Evolutionary conservation across 2,888 invertebrate species (phyloP).

Genomic region (Bruchidius siliquastri): DNA sequence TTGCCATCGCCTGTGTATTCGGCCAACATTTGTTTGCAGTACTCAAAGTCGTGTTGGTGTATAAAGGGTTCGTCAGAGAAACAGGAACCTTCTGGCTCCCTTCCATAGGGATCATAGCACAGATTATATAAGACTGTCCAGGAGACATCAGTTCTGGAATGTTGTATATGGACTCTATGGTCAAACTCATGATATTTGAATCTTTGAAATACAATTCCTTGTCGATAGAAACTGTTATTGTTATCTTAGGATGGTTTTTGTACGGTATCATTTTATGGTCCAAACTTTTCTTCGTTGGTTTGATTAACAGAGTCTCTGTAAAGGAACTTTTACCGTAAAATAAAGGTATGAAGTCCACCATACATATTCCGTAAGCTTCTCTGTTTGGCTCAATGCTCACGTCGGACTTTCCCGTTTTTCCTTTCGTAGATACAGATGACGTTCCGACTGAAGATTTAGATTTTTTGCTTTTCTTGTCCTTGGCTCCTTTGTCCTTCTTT

Average conservation of each 20-base stretch:
- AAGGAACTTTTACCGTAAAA: constrained; percentile 26
- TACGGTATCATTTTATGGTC: constrained; percentile 33
- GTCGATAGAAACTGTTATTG: constrained; percentile 28
- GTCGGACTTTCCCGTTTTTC: neutral
- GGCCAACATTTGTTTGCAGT: constrained; percentile 36
- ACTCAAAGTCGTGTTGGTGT: constrained; percentile 15
- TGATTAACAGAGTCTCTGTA: constrained; percentile 27
- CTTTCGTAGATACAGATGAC: constrained; percentile 1
- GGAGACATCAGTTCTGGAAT: constrained; percentile 30
- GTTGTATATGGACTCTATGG: constrained; percentile 42
- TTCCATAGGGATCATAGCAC: constrained; percentile 28
- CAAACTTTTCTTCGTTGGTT: constrained; percentile 24
- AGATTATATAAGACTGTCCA: constrained; percentile 35
- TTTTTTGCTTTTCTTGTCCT: constrained; percentile 7
- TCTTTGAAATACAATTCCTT: constrained; percentile 23
- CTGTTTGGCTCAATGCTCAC: neutral
- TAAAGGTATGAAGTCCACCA: constrained; percentile 30
- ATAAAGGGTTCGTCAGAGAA: constrained; percentile 31
- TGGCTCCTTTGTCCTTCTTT: constrained; percentile 9
- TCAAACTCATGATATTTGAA: constrained; percentile 33
- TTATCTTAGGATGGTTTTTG: constrained; percentile 34
- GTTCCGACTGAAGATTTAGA: constrained; percentile 1
- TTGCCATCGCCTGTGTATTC: constrained; percentile 24
- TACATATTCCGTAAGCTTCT: constrained; percentile 27
- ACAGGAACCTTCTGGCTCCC: constrained; percentile 23